Conservation (phyloP, 2,888 invertebrate genomes). For the Melangyna quadrimaculata region DNA sequence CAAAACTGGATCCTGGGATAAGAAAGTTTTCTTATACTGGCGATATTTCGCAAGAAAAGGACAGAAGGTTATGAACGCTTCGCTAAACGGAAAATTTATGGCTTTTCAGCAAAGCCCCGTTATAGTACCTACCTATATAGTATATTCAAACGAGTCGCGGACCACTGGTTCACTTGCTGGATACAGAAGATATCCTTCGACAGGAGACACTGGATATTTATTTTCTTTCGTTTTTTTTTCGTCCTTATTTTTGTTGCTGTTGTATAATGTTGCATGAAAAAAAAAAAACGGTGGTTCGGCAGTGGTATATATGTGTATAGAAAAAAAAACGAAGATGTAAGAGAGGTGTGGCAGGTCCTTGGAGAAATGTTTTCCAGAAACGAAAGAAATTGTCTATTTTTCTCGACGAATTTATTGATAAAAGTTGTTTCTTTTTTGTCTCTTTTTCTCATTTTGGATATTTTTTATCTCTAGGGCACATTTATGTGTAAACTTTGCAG, state of each 20-base stretch:
- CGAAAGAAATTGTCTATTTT: slow-evolving; percentile 63
- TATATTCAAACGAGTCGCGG: slow-evolving; percentile 44
- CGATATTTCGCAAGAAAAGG: slow-evolving; percentile 60
- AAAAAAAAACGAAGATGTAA: not conserved
- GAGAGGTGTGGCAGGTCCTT: slow-evolving; percentile 59
- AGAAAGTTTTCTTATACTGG: slow-evolving; percentile 60
- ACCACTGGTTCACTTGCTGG: slow-evolving; percentile 50
- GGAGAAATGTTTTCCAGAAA: slow-evolving; percentile 57
- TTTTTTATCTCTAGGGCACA: slow-evolving; percentile 65
- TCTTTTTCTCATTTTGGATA: not conserved
- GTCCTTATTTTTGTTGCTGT: not conserved
- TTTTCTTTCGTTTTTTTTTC: slow-evolving; percentile 41
- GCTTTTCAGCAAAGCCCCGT: slow-evolving; percentile 69
- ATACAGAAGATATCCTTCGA: slow-evolving; percentile 66
- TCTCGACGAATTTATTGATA: slow-evolving; percentile 70
- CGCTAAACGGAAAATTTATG: slow-evolving; percentile 72
- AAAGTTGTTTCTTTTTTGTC: slow-evolving; percentile 23
- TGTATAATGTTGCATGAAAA: slow-evolving; percentile 49
- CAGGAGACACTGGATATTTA: slow-evolving; percentile 69
- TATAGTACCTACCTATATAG: too few species aligned
- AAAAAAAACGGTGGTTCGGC: slow-evolving; percentile 21
- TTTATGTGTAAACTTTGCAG: slow-evolving; percentile 71
- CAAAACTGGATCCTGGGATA: slow-evolving; percentile 63
- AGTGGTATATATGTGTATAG: slow-evolving; percentile 25
- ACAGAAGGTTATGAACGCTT: slow-evolving; percentile 72